Base-by-base conservation (phyloP, 2,113 vertebrate species). In the Bubo blakistoni region DNA sequence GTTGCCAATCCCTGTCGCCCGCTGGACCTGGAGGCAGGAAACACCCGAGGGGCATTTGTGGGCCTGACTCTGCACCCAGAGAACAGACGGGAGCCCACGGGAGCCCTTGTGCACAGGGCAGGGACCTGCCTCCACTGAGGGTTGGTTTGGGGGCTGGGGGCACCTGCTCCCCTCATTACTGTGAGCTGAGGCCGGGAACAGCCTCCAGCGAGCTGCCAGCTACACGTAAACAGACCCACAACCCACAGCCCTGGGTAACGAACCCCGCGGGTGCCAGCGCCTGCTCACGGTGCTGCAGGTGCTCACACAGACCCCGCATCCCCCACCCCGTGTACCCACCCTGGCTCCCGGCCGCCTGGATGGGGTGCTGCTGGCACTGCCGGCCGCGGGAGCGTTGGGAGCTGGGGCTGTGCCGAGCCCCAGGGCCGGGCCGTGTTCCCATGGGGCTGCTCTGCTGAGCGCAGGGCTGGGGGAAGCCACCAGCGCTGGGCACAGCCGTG, bases 21-120 rank as follows among this genome's bases (percentile, higher is more conserved):
- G 98, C 97, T 99, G 99, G 55, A 99, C 99, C 99, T 99, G 92
- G 36, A 86, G 65, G 54, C 5, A 44, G 74, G 86, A 46, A 72
- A 88, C 47, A 80, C 17, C 30, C 1, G 0, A 36, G 49, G 51
- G 63, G 26, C 5, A 1, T 16, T 4, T 0, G 3, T 36, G 63
- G 29, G 36, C 44, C 49, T 38, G 52, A 25, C 6, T 26, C 30
- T 8, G n/a, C 26, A 13, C 51, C 87, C 46, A 4, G 57, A 38
- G 34, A 8, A 14, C 13, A 8, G 76, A 32, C 1, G 12, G 55
- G 34, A 70, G 19, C 40, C 46, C 16, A 3, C 30, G 3, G 80
- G 18, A 55, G n/a, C 55, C 15, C n/a, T 46, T 0, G 1, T 17
- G 38, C 1, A 0, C 36, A 29, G 58, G 16, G 29, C 16, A 54